phyloP scores from a whole-genome alignment of 1,140 invertebrate species.

The Onthophagus taurus region DNA sequence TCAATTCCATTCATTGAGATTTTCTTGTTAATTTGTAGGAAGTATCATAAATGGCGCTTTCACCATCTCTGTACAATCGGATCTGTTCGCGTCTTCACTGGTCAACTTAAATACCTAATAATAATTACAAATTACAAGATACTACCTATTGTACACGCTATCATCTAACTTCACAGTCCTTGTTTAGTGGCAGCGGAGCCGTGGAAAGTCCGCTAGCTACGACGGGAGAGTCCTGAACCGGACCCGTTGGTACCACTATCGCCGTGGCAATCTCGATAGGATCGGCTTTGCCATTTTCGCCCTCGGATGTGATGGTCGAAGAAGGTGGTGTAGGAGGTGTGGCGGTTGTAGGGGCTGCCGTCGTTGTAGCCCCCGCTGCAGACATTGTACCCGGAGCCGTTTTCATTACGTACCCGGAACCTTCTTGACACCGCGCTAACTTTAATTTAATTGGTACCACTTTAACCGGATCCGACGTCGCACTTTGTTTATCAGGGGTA shows the following conservation, averaged over 20 bases:
- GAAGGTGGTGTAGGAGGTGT: conserved; percentile 12
- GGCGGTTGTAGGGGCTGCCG: conserved; percentile 9
- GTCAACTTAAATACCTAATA: conserved; percentile 22
- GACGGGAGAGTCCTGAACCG: no score
- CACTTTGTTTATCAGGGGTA: conserved; percentile 31
- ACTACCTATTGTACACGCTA: conserved; percentile 40
- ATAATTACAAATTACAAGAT: conserved; percentile 24
- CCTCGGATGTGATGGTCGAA: no score
- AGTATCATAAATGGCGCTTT: no score
- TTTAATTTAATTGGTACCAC: conserved; percentile 72
- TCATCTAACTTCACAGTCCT: conserved; percentile 82
- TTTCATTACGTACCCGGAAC: conserved; percentile 54
- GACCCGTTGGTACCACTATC: no score
- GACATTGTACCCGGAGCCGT: conserved; percentile 25
- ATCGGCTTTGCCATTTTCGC: not conserved
- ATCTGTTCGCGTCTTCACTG: no score
- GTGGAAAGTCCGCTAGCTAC: no score
- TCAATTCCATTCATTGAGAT: no score
- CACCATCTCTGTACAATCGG: conserved; percentile 15
- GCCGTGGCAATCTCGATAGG: no score
- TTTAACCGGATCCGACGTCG: conserved; percentile 48
- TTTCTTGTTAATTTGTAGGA: no score
- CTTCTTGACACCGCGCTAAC: conserved; percentile 65
- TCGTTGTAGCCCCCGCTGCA: conserved; percentile 21
- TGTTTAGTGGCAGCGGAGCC: conserved; percentile 59